Conservation (phyloP, 2,888 invertebrate genomes). For the Drosophila melanosoma region DNA sequence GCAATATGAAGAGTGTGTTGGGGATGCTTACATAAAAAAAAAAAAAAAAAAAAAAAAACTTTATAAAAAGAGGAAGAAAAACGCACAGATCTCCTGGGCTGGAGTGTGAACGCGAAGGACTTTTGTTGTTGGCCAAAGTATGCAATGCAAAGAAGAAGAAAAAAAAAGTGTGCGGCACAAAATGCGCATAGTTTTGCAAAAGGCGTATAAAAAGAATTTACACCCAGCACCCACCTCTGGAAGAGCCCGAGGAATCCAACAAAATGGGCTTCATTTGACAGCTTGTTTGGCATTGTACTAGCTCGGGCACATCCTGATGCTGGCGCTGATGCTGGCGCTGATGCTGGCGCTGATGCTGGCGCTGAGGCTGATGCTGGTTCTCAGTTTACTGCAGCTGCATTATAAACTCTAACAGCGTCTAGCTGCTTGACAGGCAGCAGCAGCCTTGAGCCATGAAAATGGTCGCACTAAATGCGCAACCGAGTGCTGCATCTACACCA, state of each 20-base stretch:
- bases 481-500: slow-evolving; percentile 28
- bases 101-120: slow-evolving; percentile 70
- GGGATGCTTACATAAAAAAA: not conserved
- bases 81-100: slow-evolving; percentile 3
- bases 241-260: slow-evolving; percentile 39
- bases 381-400: slow-evolving; percentile 29
- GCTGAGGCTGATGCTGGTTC: not conserved
- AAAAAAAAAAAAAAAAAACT: not conserved
- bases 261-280: slow-evolving; percentile 80
- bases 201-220: slow-evolving; percentile 46
- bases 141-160: slow-evolving; percentile 26
- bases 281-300: slow-evolving; percentile 75
- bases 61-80: not conserved
- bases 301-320: slow-evolving; percentile 9
- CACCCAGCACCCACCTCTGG: not conserved
- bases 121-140: slow-evolving; percentile 61
- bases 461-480: slow-evolving; percentile 67
- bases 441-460: slow-evolving; percentile 57
- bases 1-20: slow-evolving; percentile 10
- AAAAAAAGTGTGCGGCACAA: slow-evolving; percentile 57
- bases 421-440: slow-evolving; percentile 33
- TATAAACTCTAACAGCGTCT: slow-evolving; percentile 24
- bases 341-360: not conserved
- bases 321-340: not conserved
- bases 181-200: slow-evolving; percentile 71